Percentiles rank a stretch among this genome's conserved stretches.
Evolutionary conservation across 2,113 vertebrate species (phyloP).

Genomic region (Mirounga angustirostris): DNA sequence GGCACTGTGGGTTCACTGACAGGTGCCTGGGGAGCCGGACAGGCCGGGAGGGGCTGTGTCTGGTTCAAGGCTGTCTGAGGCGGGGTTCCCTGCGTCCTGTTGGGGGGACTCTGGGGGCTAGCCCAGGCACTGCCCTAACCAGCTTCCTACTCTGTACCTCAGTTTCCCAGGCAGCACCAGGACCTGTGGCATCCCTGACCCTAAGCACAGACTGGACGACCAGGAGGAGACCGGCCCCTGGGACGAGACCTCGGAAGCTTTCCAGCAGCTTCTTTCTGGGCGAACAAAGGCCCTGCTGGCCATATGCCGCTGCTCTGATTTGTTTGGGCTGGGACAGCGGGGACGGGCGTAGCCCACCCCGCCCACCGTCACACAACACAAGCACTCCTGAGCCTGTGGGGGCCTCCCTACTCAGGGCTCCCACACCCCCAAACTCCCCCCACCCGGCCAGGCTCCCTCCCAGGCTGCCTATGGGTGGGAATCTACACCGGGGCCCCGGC

Average conservation of each 20-base stretch:
- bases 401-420: neutral
- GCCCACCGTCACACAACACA: neutral
- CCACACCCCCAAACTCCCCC: too few relatives aligned
- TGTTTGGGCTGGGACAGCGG: neutral
- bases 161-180: neutral
- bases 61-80: neutral
- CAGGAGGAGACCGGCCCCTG: neutral
- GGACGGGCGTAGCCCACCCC: neutral
- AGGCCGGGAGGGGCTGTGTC: accelerated
- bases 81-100: neutral
- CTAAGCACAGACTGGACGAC: neutral
- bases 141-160: accelerated
- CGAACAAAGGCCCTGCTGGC: constrained; percentile 33
- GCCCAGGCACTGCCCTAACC: accelerated
- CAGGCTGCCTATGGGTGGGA: neutral
- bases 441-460: neutral
- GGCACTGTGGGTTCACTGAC: accelerated
- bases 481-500: accelerated
- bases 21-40: neutral
- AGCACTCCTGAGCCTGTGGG: accelerated
- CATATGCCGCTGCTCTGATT: constrained; percentile 54
- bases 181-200: neutral
- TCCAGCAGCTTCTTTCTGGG: neutral
- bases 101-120: neutral
- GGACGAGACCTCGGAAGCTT: accelerated